These are phyloP conservation scores for Microcebus murinus DNA, from an alignment of 2,113 vertebrate species.

Conservation along the genomic window DNA sequence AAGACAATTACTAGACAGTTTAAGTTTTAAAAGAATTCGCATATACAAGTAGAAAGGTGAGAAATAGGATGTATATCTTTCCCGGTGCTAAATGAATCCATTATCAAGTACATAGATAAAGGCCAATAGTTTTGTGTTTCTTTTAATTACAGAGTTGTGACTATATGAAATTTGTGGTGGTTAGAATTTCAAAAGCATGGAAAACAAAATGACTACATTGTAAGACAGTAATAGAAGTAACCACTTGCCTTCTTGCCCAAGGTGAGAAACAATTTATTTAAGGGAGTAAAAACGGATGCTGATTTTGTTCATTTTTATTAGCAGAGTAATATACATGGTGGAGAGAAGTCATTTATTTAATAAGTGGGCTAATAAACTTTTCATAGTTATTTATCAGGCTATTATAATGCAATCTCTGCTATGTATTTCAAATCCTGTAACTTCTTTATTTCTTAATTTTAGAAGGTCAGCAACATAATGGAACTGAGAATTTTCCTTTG, in stretches of 20 bases:
- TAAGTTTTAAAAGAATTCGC: neutral
- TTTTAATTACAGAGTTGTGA: neutral
- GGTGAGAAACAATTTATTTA: conserved; percentile 53
- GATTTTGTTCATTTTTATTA: conserved; percentile 63
- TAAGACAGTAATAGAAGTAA: conserved; percentile 33
- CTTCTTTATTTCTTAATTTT: conserved; percentile 72
- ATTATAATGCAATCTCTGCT: conserved; percentile 50
- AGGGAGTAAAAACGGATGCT: conserved; percentile 34
- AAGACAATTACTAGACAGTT: neutral
- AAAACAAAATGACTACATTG: neutral
- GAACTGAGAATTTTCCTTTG: conserved; percentile 48
- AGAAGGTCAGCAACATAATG: conserved; percentile 54
- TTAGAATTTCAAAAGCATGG: conserved; percentile 28
- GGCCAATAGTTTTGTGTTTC: neutral
- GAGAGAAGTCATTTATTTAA: conserved; percentile 46
- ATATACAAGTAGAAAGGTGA: neutral
- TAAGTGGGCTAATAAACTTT: conserved; percentile 73
- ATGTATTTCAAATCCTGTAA: conserved; percentile 55
- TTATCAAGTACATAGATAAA: conserved; percentile 40
- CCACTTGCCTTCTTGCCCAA: conserved; percentile 39
- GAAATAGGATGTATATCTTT: conserved; percentile 19
- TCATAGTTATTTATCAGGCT: conserved; percentile 68
- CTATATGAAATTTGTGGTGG: neutral
- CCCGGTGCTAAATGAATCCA: neutral
- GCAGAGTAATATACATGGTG: neutral